These are phyloP conservation scores for Cyanistes caeruleus DNA, from an alignment of 2,113 vertebrate genomes.

Conservation along the genomic window DNA sequence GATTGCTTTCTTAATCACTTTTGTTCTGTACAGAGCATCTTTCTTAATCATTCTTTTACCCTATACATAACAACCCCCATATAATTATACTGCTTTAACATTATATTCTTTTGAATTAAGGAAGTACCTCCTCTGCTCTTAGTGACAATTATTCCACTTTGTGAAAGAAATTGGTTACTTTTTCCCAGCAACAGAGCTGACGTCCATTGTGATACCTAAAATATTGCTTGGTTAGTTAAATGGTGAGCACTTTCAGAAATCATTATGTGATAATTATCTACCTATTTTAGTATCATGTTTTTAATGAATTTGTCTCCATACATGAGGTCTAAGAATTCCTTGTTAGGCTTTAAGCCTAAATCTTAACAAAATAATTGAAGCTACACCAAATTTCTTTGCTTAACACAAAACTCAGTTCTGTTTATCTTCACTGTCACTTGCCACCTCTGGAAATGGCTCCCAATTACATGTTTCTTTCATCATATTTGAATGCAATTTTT, in stretches of 20 bases:
- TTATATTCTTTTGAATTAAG: constrained; percentile 1
- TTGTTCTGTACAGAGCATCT: constrained; percentile 27
- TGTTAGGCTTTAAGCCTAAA: not conserved
- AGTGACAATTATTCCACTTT: not conserved
- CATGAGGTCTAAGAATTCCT: not conserved
- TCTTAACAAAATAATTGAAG: not conserved
- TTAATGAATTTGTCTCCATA: not conserved
- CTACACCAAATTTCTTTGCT: not conserved
- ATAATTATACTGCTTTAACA: constrained; percentile 2
- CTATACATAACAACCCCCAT: not conserved
- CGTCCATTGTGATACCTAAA: not conserved
- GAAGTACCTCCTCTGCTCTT: constrained; percentile 12
- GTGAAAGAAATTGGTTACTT: not conserved
- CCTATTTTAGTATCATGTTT: not conserved
- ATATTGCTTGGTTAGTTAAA: not conserved
- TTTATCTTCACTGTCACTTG: not conserved
- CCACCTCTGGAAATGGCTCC: not conserved
- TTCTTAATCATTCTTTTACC: constrained; percentile 42
- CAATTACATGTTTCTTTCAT: not conserved
- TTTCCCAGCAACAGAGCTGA: not conserved
- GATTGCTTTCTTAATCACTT: constrained; percentile 46
- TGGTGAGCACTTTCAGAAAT: constrained; percentile 5
- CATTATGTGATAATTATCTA: not conserved
- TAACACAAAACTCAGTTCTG: not conserved
- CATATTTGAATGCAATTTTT: not conserved